Percentiles rank a stretch among this genome's conserved stretches.
phyloP scores from a whole-genome alignment of 2,797 vertebrate species.

The Tolypeutes matacus region DNA sequence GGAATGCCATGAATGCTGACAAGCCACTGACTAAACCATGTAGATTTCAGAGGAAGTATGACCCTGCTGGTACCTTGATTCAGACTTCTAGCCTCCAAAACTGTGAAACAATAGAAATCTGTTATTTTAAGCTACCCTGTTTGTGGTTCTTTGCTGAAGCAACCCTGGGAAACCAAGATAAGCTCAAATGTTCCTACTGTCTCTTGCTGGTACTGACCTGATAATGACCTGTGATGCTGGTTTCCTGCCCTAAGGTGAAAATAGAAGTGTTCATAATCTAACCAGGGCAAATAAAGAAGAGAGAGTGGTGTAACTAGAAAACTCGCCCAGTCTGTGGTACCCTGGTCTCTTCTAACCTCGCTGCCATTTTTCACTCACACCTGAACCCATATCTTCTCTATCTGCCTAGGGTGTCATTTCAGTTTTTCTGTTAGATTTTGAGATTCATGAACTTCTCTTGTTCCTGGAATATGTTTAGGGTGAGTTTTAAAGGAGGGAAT shows the following conservation, averaged over 20 bases:
- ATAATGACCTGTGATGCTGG: background rate
- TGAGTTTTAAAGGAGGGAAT: background rate
- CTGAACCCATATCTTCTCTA: too few relatives aligned
- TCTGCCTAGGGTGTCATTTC: background rate
- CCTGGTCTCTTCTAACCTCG: background rate
- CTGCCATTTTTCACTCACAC: background rate
- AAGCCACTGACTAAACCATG: too few relatives aligned
- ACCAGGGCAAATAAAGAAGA: background rate
- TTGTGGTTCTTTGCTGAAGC: too few relatives aligned
- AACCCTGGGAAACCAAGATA: too few relatives aligned
- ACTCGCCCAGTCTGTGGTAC: background rate
- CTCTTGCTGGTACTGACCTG: background rate
- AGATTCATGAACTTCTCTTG: background rate
- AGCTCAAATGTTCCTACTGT: background rate
- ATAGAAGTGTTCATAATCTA: background rate
- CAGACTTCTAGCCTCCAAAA: too few relatives aligned
- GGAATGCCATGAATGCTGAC: too few relatives aligned
- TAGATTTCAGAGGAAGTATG: too few relatives aligned
- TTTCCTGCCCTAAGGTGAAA: background rate
- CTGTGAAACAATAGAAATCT: too few relatives aligned
- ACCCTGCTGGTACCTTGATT: too few relatives aligned
- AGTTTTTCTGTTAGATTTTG: background rate
- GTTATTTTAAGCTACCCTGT: too few relatives aligned
- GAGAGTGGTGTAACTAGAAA: background rate
- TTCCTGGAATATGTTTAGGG: background rate